Percentiles rank a stretch among this genome's conserved stretches.
These are phyloP conservation scores for Baronia brevicornis DNA, from an alignment of 2,888 invertebrate species.

Conservation along the genomic window DNA sequence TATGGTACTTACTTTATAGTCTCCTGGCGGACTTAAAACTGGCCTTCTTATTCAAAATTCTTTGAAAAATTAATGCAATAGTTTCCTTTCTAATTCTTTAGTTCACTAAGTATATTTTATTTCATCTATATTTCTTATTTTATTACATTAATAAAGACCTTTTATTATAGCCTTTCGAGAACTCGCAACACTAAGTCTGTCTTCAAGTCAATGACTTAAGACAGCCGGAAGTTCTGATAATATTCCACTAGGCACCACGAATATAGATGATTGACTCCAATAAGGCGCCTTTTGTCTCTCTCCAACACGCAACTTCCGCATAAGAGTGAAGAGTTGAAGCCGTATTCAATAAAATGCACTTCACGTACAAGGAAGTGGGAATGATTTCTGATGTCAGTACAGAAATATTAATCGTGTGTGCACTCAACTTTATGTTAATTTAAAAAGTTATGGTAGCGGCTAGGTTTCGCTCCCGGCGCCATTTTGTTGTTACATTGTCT, in stretches of 20 bases:
- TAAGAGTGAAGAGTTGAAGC: constrained; percentile 31
- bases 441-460: constrained; percentile 26
- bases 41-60: too few relatives aligned
- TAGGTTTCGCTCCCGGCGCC: constrained; percentile 10
- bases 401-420: constrained; percentile 62
- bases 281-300: constrained; percentile 42
- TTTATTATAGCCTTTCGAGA: constrained; percentile 3
- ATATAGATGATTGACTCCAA: constrained; percentile 72
- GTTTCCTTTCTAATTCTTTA: too few relatives aligned
- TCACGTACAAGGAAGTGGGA: constrained; percentile 70
- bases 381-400: constrained; percentile 55
- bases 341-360: constrained; percentile 53
- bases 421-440: constrained; percentile 27
- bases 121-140: too few relatives aligned
- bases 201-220: constrained; percentile 57
- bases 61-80: too few relatives aligned
- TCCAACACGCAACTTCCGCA: constrained; percentile 23
- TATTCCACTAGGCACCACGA: constrained; percentile 68
- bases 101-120: too few relatives aligned
- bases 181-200: constrained; percentile 23
- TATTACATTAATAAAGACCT: too few relatives aligned
- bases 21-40: too few relatives aligned
- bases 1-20: too few relatives aligned
- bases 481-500: constrained; percentile 1
- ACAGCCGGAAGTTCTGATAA: constrained; percentile 66